phyloP scores from a whole-genome alignment of 2,113 vertebrate genomes.

The Ctenodactylus gundi region DNA sequence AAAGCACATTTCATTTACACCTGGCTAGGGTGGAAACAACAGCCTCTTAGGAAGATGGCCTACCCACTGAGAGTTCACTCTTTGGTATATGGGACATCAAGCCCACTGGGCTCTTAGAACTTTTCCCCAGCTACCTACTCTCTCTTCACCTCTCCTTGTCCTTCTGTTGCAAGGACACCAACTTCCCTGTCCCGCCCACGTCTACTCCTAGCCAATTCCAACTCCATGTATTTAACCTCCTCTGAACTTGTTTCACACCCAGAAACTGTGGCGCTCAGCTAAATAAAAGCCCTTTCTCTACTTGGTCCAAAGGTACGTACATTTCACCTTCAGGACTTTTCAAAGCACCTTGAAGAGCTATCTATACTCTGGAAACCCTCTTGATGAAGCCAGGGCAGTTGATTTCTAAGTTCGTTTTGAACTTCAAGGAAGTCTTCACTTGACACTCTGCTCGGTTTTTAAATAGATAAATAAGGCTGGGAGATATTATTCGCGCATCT shows the following conservation, averaged over 20 bases:
- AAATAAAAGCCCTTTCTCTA: background rate
- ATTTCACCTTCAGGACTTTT: background rate
- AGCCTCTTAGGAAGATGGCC: background rate
- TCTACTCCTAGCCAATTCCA: background rate
- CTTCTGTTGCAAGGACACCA: background rate
- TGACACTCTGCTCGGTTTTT: background rate
- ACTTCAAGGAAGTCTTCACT: background rate
- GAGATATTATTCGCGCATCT: background rate
- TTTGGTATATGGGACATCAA: background rate
- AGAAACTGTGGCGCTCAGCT: background rate
- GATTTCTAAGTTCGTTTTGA: background rate
- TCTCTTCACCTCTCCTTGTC: background rate
- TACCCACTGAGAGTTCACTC: background rate
- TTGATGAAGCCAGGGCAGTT: background rate
- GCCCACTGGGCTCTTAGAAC: background rate
- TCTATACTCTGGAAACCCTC: background rate
- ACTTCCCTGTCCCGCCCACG: background rate
- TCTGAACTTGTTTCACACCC: background rate
- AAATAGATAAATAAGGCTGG: slow-evolving; percentile 27
- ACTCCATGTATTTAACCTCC: background rate
- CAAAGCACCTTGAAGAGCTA: background rate
- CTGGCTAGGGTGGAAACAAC: too few species aligned
- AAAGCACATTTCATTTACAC: background rate
- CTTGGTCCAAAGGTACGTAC: accelerated
- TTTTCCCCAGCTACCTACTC: background rate